phyloP scores from a whole-genome alignment of 35 echinoderm and acorn worm genomes.

The Hemicentrotus pulcherrimus region DNA sequence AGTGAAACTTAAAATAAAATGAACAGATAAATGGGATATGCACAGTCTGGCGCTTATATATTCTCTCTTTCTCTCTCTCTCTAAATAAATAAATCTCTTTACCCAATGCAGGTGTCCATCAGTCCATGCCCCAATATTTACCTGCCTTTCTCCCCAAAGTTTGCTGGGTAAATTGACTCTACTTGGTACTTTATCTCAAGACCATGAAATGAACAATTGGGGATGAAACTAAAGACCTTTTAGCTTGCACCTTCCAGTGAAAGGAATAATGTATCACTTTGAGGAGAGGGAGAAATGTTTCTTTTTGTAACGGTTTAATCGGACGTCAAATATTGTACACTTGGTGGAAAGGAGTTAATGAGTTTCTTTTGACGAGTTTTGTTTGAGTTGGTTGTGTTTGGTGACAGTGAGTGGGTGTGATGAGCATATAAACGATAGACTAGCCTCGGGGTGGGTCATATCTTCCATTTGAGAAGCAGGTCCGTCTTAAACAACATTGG shows the following conservation, averaged over 20 bases:
- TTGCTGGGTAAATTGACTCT: conserved; percentile 42
- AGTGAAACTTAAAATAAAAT: too few relatives aligned
- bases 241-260: not conserved
- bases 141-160: not conserved
- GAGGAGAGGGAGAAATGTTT: conserved; percentile 8
- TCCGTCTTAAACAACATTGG: not conserved
- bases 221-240: conserved; percentile 15
- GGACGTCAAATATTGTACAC: not conserved
- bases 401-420: not conserved
- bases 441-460: not conserved
- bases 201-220: conserved; percentile 11
- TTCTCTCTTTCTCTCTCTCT: too few relatives aligned
- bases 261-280: not conserved
- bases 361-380: conserved; percentile 29
- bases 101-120: too few relatives aligned
- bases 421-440: not conserved
- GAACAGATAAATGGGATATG: too few relatives aligned
- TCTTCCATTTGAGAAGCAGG: not conserved
- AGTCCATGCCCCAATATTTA: not conserved
- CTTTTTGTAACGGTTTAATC: conserved; percentile 47
- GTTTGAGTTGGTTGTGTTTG: conserved; percentile 20
- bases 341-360: conserved; percentile 27
- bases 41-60: too few relatives aligned
- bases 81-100: too few relatives aligned
- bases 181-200: not conserved